Base-by-base conservation (phyloP, 2,797 vertebrate species). In the Chromobotia macracanthus region DNA sequence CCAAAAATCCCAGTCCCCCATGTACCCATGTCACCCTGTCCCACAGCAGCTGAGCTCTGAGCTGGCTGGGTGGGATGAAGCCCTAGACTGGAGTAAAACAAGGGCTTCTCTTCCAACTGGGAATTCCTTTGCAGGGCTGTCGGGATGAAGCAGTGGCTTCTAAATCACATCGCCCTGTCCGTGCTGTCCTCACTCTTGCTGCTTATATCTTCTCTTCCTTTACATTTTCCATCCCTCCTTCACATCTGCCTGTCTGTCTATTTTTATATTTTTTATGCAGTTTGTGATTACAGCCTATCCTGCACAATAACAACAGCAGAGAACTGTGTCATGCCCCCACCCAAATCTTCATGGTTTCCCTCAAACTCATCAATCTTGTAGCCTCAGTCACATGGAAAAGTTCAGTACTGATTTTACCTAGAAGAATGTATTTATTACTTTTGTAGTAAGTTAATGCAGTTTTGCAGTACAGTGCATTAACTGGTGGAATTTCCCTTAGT, bases 71-170 rank as follows among this genome's bases (percentile, higher is more conserved):
- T 48, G 68, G 46, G 77, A 75, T 55, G 56, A 65, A 70, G 77
- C 67, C 75, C 13, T 35, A 79, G 84, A 82, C 19, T 70, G 81
- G 66, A 84, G 85, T 55, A 82, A 87, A 82, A 84, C 35, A 1
- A 82, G 80, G 79, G 80, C 82, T 31, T 23, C 19, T n/a, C 68
- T 79, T 91, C 86, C 91, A 92, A 88, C 86, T 91, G 89, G 89
- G 88, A 91, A 92, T 93, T 92, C 91, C 91, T 86, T 87, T 21
- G 77, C 83, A 86, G 90, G 90, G 89, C 90, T 90, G 90, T 90
- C 89, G 86, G 87, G 85, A 84, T 75, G 82, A 79, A 72, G 87
- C 89, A 91, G 87, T 86, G 84, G 86, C 64, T 80, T 74, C 66
- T 91, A 88, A 92, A 89, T 92, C 90, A 89, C 48, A 68, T 58